Evolutionary conservation across 2,113 vertebrate genomes (phyloP).

Genomic region (Larimichthys polyactis): DNA sequence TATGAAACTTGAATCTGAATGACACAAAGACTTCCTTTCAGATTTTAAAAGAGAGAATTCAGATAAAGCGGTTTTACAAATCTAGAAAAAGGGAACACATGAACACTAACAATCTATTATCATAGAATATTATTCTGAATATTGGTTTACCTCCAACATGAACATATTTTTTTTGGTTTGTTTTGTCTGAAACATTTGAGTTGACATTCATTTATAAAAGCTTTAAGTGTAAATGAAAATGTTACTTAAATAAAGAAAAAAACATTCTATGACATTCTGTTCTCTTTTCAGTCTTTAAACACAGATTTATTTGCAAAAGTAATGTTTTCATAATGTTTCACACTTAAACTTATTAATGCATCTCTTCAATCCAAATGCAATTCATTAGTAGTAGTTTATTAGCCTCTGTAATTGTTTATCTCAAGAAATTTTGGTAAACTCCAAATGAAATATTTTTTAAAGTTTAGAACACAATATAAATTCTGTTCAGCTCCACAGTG

Average conservation of each 20-base stretch:
- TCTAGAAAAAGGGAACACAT: background rate
- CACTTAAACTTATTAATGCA: background rate
- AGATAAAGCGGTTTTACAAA: background rate
- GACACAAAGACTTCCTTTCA: background rate
- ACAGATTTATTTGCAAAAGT: background rate
- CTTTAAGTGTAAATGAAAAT: slow-evolving; percentile 1
- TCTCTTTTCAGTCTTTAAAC: background rate
- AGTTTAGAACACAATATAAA: no score
- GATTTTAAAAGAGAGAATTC: background rate
- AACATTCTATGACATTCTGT: background rate
- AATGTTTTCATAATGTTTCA: background rate
- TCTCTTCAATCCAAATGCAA: background rate
- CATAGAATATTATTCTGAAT: background rate
- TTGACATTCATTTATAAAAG: background rate
- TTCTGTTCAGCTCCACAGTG: background rate
- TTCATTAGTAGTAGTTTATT: background rate
- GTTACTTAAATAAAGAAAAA: slow-evolving; percentile 18
- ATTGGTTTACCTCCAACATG: background rate
- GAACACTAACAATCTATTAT: background rate
- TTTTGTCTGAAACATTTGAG: slow-evolving; percentile 1
- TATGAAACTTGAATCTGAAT: no score
- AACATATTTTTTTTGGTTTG: background rate
- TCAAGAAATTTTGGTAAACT: background rate
- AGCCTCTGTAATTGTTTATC: background rate
- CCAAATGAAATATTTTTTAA: background rate